Conservation (phyloP, 2,888 invertebrate genomes). For the Meiosimyza platycephala region DNA sequence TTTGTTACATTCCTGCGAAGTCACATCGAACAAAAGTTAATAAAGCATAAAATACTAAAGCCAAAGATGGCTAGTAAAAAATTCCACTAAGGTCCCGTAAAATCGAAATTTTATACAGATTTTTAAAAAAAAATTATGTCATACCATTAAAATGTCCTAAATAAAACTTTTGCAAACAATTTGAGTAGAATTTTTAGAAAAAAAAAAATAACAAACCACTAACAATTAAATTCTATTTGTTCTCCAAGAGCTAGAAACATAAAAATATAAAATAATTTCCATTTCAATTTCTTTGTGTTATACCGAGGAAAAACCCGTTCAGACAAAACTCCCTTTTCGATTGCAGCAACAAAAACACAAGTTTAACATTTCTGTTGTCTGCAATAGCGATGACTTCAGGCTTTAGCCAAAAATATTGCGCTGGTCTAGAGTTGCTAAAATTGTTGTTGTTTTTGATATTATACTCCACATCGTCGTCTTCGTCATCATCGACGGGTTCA, state of each 20-base stretch:
- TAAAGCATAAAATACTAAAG: not conserved
- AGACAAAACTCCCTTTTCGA: constrained; percentile 7
- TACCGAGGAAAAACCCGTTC: constrained; percentile 17
- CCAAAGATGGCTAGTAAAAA: not conserved
- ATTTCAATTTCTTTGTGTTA: constrained; percentile 36
- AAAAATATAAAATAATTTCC: constrained; percentile 22
- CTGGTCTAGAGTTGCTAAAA: constrained; percentile 44
- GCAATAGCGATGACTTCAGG: constrained; percentile 37
- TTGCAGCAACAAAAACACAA: not conserved
- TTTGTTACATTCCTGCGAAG: too few species aligned
- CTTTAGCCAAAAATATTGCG: constrained; percentile 41
- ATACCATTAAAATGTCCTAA: too few species aligned
- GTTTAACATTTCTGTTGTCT: not conserved
- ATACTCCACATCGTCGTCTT: constrained; percentile 41
- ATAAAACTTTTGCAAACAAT: too few species aligned
- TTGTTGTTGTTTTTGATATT: constrained; percentile 32
- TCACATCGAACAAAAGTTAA: too few species aligned
- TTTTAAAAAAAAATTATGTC: too few species aligned
- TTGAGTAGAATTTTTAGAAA: too few species aligned
- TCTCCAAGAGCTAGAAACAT: not conserved
- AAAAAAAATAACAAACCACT: not conserved
- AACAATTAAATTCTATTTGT: not conserved
- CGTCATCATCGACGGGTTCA: constrained; percentile 53
- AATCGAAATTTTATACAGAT: too few species aligned
- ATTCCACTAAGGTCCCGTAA: too few species aligned